Conservation (phyloP, 2,113 vertebrate species). For the Garra rufa region DNA sequence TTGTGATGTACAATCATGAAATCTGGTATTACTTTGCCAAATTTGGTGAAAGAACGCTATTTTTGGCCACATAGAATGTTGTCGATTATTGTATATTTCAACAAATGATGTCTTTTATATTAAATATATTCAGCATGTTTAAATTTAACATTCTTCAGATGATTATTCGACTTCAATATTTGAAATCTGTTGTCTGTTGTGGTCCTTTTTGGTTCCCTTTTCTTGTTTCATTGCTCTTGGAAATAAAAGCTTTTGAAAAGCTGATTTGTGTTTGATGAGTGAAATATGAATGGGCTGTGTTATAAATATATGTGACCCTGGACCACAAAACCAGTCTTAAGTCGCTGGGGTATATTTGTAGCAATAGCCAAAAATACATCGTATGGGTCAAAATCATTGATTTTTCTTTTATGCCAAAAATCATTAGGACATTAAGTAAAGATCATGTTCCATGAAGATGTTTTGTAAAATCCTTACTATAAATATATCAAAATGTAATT, state of each 20-base stretch:
- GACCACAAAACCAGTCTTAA: too few relatives aligned
- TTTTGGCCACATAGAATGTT: slow-evolving; percentile 17
- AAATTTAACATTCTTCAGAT: slow-evolving; percentile 28
- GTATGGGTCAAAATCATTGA: too few relatives aligned
- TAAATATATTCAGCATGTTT: slow-evolving; percentile 47
- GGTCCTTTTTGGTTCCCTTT: neutral
- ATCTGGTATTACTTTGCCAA: slow-evolving; percentile 34
- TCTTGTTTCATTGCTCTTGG: slow-evolving; percentile 26
- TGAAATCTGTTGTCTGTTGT: slow-evolving; percentile 19
- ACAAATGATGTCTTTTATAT: slow-evolving; percentile 16
- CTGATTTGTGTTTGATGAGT: neutral
- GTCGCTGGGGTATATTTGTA: too few relatives aligned
- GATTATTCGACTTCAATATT: slow-evolving; percentile 36
- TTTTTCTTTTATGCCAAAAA: too few relatives aligned
- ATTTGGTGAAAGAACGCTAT: slow-evolving; percentile 18
- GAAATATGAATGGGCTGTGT: neutral
- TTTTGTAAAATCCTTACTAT: too few relatives aligned
- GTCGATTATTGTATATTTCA: neutral
- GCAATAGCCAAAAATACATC: too few relatives aligned
- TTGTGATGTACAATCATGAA: slow-evolving; percentile 26
- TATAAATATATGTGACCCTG: too few relatives aligned
- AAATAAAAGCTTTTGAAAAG: slow-evolving; percentile 51
- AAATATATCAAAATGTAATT: too few relatives aligned
- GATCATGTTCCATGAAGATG: too few relatives aligned
- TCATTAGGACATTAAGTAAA: too few relatives aligned